Percentiles rank a stretch among this genome's conserved stretches.
These are phyloP conservation scores for Steinernema scapterisci DNA, from an alignment of 2,888 invertebrate genomes.

Conservation along the genomic window DNA sequence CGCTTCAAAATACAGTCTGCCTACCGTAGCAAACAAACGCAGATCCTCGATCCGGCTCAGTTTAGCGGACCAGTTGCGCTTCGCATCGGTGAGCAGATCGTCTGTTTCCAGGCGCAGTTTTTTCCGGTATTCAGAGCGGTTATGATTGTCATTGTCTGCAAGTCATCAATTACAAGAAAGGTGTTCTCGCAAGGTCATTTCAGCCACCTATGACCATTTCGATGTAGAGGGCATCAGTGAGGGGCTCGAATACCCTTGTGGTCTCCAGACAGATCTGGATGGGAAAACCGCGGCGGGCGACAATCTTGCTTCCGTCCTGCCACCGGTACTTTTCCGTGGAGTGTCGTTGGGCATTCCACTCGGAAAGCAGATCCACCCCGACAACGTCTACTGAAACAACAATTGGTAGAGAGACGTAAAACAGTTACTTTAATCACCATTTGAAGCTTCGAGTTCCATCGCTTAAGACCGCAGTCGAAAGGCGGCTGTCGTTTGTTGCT, in stretches of 20 bases:
- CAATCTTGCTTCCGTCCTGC: constrained; percentile 33
- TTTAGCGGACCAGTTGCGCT: constrained; percentile 30
- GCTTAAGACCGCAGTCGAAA: not conserved
- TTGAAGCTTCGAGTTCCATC: not conserved
- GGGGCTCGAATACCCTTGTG: constrained; percentile 14
- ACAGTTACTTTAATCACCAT: not conserved
- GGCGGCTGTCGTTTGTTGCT: not conserved
- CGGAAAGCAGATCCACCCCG: constrained; percentile 11
- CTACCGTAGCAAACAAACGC: not conserved
- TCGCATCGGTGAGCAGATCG: not conserved
- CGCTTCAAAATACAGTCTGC: not conserved
- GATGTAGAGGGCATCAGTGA: constrained; percentile 1
- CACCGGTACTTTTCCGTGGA: constrained; percentile 34
- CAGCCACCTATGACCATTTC: constrained; percentile 17
- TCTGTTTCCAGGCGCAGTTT: constrained; percentile 19
- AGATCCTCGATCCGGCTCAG: constrained; percentile 13
- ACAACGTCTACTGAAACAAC: constrained; percentile 29
- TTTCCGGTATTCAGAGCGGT: not conserved
- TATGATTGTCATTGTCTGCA: not conserved
- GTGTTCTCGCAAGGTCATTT: not conserved
- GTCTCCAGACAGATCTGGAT: constrained; percentile 15
- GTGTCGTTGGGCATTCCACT: constrained; percentile 10
- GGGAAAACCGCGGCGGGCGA: constrained; percentile 34
- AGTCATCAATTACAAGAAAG: not conserved
- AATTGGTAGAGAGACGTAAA: no score